Evolutionary conservation across 2,888 invertebrate species (phyloP).

Genomic region (Halictus quadricinctus): DNA sequence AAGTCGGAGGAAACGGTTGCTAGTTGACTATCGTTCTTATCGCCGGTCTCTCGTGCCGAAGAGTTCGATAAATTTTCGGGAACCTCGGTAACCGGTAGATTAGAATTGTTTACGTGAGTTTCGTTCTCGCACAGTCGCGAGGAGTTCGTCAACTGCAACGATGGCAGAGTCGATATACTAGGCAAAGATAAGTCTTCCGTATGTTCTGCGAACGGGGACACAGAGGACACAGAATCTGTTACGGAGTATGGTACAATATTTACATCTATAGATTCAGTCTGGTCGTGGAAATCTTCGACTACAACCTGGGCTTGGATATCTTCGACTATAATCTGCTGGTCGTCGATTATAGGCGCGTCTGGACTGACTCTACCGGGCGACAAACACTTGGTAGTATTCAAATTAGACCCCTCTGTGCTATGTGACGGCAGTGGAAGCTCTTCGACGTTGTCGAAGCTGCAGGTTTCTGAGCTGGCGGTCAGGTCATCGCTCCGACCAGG

Average conservation of each 20-base stretch:
- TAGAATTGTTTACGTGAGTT: not conserved
- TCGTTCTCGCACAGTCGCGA: slow-evolving; percentile 3
- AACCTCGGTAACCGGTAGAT: not conserved
- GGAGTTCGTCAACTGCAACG: slow-evolving; percentile 20
- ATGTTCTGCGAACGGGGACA: slow-evolving; percentile 24
- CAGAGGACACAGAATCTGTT: slow-evolving; percentile 40
- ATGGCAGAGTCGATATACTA: slow-evolving; percentile 44
- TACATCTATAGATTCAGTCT: slow-evolving; percentile 13
- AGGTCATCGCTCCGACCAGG: slow-evolving; percentile 5
- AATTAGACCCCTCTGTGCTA: slow-evolving; percentile 10
- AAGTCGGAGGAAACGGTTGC: not conserved
- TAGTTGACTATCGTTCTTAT: not conserved
- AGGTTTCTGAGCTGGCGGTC: not conserved
- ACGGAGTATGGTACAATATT: not conserved
- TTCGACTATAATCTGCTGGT: not conserved
- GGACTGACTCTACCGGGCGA: slow-evolving; percentile 4
- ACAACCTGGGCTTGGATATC: not conserved
- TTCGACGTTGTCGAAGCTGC: not conserved
- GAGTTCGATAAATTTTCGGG: not conserved
- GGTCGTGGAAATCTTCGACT: not conserved
- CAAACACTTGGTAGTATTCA: slow-evolving; percentile 27
- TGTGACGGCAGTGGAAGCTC: slow-evolving; percentile 18
- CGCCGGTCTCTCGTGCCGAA: not conserved
- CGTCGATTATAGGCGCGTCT: not conserved
- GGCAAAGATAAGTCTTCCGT: slow-evolving; percentile 35